These are phyloP conservation scores for Automeris io DNA, from an alignment of 2,888 invertebrate species.

Conservation along the genomic window DNA sequence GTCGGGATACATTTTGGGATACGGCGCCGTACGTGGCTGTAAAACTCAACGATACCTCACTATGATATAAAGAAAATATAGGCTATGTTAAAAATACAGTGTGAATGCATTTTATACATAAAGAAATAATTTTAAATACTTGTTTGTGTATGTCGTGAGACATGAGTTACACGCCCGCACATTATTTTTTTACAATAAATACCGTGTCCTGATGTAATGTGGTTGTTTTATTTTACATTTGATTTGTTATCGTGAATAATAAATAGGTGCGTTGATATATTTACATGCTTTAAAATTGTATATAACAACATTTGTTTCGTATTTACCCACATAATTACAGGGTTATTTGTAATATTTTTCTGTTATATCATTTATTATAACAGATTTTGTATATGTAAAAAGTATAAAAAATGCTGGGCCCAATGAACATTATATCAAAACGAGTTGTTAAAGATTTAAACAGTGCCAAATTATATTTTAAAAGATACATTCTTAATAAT, in stretches of 20 bases:
- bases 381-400: too few relatives aligned
- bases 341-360: too few relatives aligned
- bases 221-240: slow-evolving; percentile 59
- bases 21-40: slow-evolving; percentile 50
- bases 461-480: too few relatives aligned
- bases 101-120: slow-evolving; percentile 76
- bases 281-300: too few relatives aligned
- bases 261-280: too few relatives aligned
- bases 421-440: too few relatives aligned
- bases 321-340: too few relatives aligned
- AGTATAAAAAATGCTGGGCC: too few relatives aligned
- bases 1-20: slow-evolving; percentile 49
- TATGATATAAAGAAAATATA: slow-evolving; percentile 60
- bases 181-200: slow-evolving; percentile 78
- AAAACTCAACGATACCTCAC: slow-evolving; percentile 72
- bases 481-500: too few relatives aligned
- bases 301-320: too few relatives aligned
- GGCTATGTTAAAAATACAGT: slow-evolving; percentile 72
- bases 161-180: slow-evolving; percentile 74
- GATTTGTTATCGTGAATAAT: background rate
- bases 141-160: slow-evolving; percentile 72
- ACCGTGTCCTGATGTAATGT: slow-evolving; percentile 65
- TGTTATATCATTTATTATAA: too few relatives aligned
- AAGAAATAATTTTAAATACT: slow-evolving; percentile 62
- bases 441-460: too few relatives aligned